These are phyloP conservation scores for Zophobas atratus DNA, from an alignment of 1,140 invertebrate species.

Conservation along the genomic window DNA sequence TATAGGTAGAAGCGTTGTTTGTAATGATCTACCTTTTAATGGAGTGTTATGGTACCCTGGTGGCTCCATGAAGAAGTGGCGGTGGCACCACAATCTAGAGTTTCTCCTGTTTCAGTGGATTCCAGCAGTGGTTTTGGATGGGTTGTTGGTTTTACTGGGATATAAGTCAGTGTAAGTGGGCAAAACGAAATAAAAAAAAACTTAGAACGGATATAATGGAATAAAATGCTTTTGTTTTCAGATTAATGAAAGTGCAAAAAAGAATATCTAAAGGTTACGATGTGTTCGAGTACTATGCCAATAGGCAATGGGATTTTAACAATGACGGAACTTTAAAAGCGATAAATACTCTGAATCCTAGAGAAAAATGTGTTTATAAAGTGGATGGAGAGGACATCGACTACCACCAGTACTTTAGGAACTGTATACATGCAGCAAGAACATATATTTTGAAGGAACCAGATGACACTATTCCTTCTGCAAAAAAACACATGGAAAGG, in stretches of 20 bases:
- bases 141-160: slow-evolving; percentile 80
- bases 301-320: slow-evolving; percentile 88
- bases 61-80: slow-evolving; percentile 88
- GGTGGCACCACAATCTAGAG: slow-evolving; percentile 83
- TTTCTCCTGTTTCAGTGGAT: slow-evolving; percentile 88
- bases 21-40: slow-evolving; percentile 82
- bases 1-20: slow-evolving; percentile 83
- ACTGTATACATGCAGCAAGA: slow-evolving; percentile 81
- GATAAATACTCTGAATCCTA: slow-evolving; percentile 74
- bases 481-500: slow-evolving; percentile 83
- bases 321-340: slow-evolving; percentile 73
- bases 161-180: slow-evolving; percentile 86
- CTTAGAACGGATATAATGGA: not conserved
- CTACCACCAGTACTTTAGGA: slow-evolving; percentile 81
- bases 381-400: slow-evolving; percentile 81
- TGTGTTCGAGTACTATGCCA: slow-evolving; percentile 89
- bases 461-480: slow-evolving; percentile 85
- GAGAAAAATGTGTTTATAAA: slow-evolving; percentile 77
- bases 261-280: slow-evolving; percentile 86
- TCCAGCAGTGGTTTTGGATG: slow-evolving; percentile 87
- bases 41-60: slow-evolving; percentile 90
- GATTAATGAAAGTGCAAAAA: slow-evolving; percentile 81
- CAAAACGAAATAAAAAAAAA: not conserved
- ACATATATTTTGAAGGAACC: slow-evolving; percentile 86
- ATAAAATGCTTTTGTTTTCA: slow-evolving; percentile 64